These are phyloP conservation scores for Hippoglossus stenolepis DNA, from an alignment of 2,113 vertebrate species.

Conservation along the genomic window DNA sequence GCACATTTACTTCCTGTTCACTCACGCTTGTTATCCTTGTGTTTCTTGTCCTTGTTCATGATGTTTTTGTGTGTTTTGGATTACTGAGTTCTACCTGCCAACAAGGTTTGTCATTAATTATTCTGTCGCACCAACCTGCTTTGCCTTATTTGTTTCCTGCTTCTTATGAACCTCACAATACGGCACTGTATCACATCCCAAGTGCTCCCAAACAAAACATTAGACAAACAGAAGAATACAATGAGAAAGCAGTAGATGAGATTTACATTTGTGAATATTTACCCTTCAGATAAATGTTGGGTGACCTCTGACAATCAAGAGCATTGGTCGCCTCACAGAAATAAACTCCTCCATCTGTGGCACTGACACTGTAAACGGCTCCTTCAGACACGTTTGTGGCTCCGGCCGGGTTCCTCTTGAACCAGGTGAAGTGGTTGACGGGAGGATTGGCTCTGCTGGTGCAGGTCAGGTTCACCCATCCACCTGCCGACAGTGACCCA, in stretches of 20 bases:
- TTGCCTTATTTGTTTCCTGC: too few species aligned
- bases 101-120: too few species aligned
- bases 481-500: slow-evolving; percentile 25
- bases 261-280: neutral
- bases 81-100: too few species aligned
- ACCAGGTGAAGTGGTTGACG: slow-evolving; percentile 58
- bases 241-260: neutral
- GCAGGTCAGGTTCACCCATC: slow-evolving; percentile 62
- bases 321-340: slow-evolving; percentile 52
- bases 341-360: slow-evolving; percentile 21
- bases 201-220: too few species aligned
- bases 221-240: too few species aligned
- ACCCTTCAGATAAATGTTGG: neutral
- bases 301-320: slow-evolving; percentile 24
- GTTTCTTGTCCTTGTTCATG: too few species aligned
- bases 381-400: neutral
- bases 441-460: slow-evolving; percentile 63
- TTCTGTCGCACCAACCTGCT: too few species aligned
- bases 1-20: too few species aligned
- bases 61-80: too few species aligned
- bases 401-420: slow-evolving; percentile 22
- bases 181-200: too few species aligned
- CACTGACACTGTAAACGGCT: slow-evolving; percentile 24
- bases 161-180: too few species aligned
- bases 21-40: too few species aligned